phyloP scores from a whole-genome alignment of 2,113 vertebrate species.

The Limanda limanda region DNA sequence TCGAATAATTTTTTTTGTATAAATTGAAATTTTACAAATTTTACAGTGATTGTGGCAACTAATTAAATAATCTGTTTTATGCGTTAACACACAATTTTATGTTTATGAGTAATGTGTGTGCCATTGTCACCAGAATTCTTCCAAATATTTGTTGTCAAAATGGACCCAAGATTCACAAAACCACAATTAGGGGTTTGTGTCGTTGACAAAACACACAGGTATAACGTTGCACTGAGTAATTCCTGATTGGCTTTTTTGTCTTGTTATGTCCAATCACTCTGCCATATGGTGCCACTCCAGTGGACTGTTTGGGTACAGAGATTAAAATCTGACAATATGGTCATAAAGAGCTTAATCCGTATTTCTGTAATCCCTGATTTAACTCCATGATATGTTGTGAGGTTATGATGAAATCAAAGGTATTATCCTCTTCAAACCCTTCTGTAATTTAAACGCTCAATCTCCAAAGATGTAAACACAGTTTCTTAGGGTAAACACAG shows the following conservation, averaged over 20 bases:
- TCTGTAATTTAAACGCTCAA: constrained; percentile 54
- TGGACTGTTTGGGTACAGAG: constrained; percentile 50
- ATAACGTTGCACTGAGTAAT: not conserved
- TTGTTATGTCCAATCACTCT: constrained; percentile 32
- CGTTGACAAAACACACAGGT: not conserved
- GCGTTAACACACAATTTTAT: not conserved
- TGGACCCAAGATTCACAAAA: no score
- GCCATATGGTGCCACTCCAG: constrained; percentile 54
- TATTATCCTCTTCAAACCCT: constrained; percentile 57
- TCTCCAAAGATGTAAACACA: not conserved
- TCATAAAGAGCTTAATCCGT: constrained; percentile 61
- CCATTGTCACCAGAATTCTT: not conserved
- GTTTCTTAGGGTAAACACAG: no score
- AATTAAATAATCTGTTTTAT: constrained; percentile 3
- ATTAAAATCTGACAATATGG: constrained; percentile 68
- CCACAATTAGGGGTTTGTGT: no score
- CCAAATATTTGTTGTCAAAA: no score
- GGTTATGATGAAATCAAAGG: constrained; percentile 69
- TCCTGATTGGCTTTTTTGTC: constrained; percentile 25
- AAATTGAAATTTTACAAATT: no score
- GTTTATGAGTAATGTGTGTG: not conserved
- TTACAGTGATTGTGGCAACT: not conserved
- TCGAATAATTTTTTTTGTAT: no score
- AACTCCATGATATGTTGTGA: constrained; percentile 58
- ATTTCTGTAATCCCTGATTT: constrained; percentile 65